These are phyloP conservation scores for Cosmia trapezina DNA, from an alignment of 2,888 invertebrate species.

Conservation along the genomic window DNA sequence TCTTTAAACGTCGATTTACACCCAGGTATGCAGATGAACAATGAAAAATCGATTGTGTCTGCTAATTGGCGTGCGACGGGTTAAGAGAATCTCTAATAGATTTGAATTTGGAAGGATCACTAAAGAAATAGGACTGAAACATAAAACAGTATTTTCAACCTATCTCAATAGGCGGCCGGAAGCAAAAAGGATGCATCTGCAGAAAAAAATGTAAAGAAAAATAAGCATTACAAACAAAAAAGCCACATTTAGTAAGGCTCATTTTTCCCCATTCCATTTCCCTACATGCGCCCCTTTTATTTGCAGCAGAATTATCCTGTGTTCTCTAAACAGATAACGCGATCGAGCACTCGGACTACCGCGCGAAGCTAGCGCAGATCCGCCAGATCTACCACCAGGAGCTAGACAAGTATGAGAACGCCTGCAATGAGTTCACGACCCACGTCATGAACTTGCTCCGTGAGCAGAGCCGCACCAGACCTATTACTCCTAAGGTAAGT, in stretches of 20 bases:
- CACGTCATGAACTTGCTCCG: conserved; percentile 99
- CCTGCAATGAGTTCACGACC: conserved; percentile 99
- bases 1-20: too few relatives aligned
- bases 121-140: background rate
- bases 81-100: too few relatives aligned
- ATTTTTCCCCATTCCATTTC: background rate
- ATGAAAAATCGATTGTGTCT: too few relatives aligned
- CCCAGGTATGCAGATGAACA: too few relatives aligned
- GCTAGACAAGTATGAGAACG: conserved; percentile 99
- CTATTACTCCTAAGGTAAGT: conserved; percentile 96
- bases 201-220: background rate
- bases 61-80: too few relatives aligned
- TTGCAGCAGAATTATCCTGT: background rate
- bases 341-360: conserved; percentile 99
- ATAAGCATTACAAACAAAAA: background rate
- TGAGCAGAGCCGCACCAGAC: conserved; percentile 99
- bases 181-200: too few relatives aligned
- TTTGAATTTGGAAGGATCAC: background rate
- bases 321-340: conserved; percentile 93
- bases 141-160: background rate
- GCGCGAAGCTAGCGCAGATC: conserved; percentile 99
- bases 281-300: background rate
- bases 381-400: conserved; percentile 99
- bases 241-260: background rate
- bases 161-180: background rate